A percentile compares a stretch with the other conserved stretches of the same genome.
Conservation (phyloP, 2,797 vertebrate species). For the Bufotes viridis region DNA sequence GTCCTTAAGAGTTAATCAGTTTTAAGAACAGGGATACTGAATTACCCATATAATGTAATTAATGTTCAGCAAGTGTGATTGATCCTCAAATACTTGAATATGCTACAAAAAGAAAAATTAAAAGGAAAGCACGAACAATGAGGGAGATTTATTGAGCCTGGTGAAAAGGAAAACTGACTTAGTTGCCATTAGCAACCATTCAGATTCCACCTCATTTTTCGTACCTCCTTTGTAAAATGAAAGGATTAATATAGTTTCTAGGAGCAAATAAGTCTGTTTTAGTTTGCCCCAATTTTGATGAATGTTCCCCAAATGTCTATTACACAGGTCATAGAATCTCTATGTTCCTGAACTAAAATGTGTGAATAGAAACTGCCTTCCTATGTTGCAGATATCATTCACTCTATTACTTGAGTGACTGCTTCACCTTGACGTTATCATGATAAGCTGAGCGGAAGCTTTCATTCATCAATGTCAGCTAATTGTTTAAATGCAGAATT, state of each 20-base stretch:
- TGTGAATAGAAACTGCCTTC: background rate
- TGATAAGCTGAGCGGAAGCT: background rate
- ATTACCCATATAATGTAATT: background rate
- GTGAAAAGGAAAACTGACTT: too few relatives aligned
- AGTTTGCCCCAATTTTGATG: too few relatives aligned
- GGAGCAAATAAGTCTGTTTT: too few relatives aligned
- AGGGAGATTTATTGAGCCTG: too few relatives aligned
- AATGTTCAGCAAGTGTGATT: background rate
- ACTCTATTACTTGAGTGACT: slow-evolving; percentile 7
- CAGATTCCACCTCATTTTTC: too few relatives aligned
- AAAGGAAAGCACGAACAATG: background rate
- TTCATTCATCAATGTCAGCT: slow-evolving; percentile 26
- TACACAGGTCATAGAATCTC: background rate
- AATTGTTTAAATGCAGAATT: slow-evolving; percentile 20
- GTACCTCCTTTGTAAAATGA: too few relatives aligned
- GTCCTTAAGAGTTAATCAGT: too few relatives aligned
- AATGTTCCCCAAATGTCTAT: background rate
- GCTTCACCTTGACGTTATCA: slow-evolving; percentile 23
- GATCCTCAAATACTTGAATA: background rate
- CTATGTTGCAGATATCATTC: background rate
- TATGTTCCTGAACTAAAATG: background rate
- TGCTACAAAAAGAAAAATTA: background rate
- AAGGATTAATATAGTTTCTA: too few relatives aligned
- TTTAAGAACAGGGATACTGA: background rate
- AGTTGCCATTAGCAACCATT: too few relatives aligned